Base-by-base conservation (phyloP, 2,888 invertebrate species). In the Rhorus exstirpatorius region DNA sequence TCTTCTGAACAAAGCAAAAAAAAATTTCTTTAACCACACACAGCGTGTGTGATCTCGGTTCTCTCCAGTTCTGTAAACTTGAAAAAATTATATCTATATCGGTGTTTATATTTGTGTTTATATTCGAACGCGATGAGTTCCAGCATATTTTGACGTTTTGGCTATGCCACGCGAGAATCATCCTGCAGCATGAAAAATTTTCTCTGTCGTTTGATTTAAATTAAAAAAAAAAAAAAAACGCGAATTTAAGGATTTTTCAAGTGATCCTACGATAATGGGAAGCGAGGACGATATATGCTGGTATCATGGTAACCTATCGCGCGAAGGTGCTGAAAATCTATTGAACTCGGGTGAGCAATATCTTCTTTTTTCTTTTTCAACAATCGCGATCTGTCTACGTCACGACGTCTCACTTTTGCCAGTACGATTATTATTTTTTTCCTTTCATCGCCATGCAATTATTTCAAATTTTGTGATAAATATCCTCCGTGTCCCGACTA, bases 281-380 rank as follows among this genome's bases (percentile, higher is more conserved):
- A 94, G 95, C 91, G 96, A 96, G 92, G 96, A 96, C 92, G 95
- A 96, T 92, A 95, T 97, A 90, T 95, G 95, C 92, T 97, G 97
- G 97, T 97, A 95, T 93, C 97, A 97, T 94, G 97, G 96, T 88
- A 96, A 96, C 94, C 95, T 96, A 91, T 95, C 96, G 82, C 94
- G 96, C 91, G 96, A 96, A 92, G 95, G 94, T 85, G 97, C 96
- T 61, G 97, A 96, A 93, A 94, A 95, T 91, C 93, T 96, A 79
- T 93, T 97, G 68, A 95, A 95, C 91, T 94, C 95, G 94, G 96
- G 97, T 96, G 89, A 24, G 19, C 10, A 0, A 10, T n/a, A n/a
- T n/a, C n/a, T 17, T 21, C 14, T 44, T 63, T 17, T 46, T 14
- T n/a, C 17, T 49, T 26, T 19, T 10, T 35, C 38, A 24, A 24